Base-by-base conservation (phyloP, 2,113 vertebrate genomes). In the Cettia cetti region DNA sequence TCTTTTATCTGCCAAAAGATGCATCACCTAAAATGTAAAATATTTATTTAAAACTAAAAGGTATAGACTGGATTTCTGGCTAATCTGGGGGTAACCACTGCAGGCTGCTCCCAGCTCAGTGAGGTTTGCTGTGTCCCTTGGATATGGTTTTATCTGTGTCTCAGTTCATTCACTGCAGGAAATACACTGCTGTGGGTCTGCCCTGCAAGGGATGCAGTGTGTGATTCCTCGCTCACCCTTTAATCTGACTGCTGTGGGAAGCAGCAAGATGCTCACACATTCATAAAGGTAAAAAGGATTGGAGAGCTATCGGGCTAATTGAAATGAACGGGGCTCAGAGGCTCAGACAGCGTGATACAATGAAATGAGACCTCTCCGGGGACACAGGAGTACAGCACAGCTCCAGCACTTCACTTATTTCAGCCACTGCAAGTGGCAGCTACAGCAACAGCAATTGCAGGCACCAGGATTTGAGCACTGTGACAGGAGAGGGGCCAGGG, bases 271-370 rank as follows among this genome's bases (percentile, higher is more conserved):
- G 85, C 76, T 89, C 94, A 78, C 76, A 60, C 68, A 64, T 90
- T 93, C 60, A 64, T 89, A 84, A 91, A 92, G 89, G 90, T 93
- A 96, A 96, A 96, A 57, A 75, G 93, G 92, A 96, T 96, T 93
- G 68, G 75, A 86, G 79, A 92, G 86, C 86, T 77, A 75, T 28
- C 6, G 31, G 92, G 61, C 90, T 95, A 94, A 96, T 94, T 91
- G 92, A 95, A 94, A 91, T 42, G 81, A 97, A 70, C 4, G 13
- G 77, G 81, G 78, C 89, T 94, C n/a, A 19, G 72, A n/a, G 8
- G 80, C 81, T 91, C 86, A 65, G 59, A 1, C 56, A 91, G 85
- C 59, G 79, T 66, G 66, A 30, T 65, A 80, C 27, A 44, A 69
- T 1, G 8, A 84, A 80, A 87, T 28, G 90, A 96, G 94, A 89